A percentile compares a stretch with the other conserved stretches of the same genome.
These are phyloP conservation scores for Parasteatoda tepidariorum DNA, from an alignment of 1,140 invertebrate species.

Conservation along the genomic window DNA sequence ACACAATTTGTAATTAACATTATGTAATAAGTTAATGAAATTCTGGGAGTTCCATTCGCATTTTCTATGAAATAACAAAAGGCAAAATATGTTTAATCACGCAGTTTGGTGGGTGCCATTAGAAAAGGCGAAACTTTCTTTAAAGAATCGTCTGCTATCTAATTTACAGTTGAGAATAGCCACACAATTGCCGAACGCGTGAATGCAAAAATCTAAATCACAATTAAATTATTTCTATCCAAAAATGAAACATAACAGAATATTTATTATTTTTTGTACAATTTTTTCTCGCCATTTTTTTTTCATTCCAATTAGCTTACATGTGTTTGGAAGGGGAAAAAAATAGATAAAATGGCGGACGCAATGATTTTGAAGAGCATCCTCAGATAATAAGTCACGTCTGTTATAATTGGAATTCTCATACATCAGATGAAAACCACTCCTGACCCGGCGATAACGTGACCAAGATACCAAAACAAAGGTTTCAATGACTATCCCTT, in stretches of 20 bases:
- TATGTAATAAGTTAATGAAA: slow-evolving; percentile 53
- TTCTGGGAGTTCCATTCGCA: slow-evolving; percentile 36
- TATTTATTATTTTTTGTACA: slow-evolving; percentile 7
- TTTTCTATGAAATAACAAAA: background rate
- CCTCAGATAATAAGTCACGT: slow-evolving; percentile 50
- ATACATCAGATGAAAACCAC: slow-evolving; percentile 30
- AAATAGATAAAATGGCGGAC: background rate
- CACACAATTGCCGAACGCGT: background rate
- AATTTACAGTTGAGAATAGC: background rate
- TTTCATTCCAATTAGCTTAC: slow-evolving; percentile 15
- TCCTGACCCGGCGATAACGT: slow-evolving; percentile 18
- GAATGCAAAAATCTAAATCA: slow-evolving; percentile 17
- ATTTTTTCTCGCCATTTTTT: slow-evolving; percentile 45
- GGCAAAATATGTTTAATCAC: slow-evolving; percentile 36
- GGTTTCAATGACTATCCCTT: slow-evolving; percentile 24
- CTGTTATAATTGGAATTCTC: slow-evolving; percentile 48
- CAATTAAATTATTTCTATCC: slow-evolving; percentile 23
- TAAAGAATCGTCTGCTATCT: slow-evolving; percentile 26
- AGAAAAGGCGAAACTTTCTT: slow-evolving; percentile 21
- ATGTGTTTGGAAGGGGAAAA: background rate
- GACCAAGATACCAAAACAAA: slow-evolving; percentile 32
- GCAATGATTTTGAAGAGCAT: slow-evolving; percentile 16
- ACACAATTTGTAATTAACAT: slow-evolving; percentile 47
- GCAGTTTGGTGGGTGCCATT: slow-evolving; percentile 5
- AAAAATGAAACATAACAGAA: slow-evolving; percentile 35